Evolutionary conservation across 2,888 invertebrate genomes (phyloP).

Genomic region (Euplexia lucipara): DNA sequence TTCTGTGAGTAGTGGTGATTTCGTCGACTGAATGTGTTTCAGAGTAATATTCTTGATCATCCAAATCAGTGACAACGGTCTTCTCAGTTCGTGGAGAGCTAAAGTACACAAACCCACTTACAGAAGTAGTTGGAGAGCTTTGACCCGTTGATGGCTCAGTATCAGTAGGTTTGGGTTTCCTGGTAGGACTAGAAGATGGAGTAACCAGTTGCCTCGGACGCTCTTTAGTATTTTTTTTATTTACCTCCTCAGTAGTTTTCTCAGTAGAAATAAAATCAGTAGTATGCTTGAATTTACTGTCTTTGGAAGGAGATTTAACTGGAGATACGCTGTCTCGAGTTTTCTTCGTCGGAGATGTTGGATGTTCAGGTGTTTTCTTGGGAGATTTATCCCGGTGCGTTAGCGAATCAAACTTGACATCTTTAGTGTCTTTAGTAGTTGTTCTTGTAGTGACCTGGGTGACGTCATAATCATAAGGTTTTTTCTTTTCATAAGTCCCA

Average conservation of each 20-base stretch:
- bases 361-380: conserved; percentile 54
- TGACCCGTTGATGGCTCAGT: conserved; percentile 84
- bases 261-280: conserved; percentile 80
- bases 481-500: conserved; percentile 71
- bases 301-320: conserved; percentile 71
- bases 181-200: conserved; percentile 89
- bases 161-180: conserved; percentile 79
- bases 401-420: conserved; percentile 65
- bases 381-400: conserved; percentile 65
- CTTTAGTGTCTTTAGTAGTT: conserved; percentile 60
- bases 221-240: conserved; percentile 74
- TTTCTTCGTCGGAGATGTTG: conserved; percentile 68
- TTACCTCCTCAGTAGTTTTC: conserved; percentile 75
- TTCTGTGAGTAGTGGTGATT: conserved; percentile 56
- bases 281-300: conserved; percentile 74
- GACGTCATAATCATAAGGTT: conserved; percentile 55
- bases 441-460: conserved; percentile 36
- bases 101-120: conserved; percentile 90
- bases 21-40: conserved; percentile 68
- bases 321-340: conserved; percentile 74
- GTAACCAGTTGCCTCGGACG: conserved; percentile 83
- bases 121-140: conserved; percentile 90
- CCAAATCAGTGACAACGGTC: conserved; percentile 81
- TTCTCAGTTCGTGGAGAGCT: conserved; percentile 77
- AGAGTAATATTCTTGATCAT: conserved; percentile 74